Evolutionary conservation across 2,113 vertebrate species (phyloP).

Genomic region (Tretioscincus oriximinensis): DNA sequence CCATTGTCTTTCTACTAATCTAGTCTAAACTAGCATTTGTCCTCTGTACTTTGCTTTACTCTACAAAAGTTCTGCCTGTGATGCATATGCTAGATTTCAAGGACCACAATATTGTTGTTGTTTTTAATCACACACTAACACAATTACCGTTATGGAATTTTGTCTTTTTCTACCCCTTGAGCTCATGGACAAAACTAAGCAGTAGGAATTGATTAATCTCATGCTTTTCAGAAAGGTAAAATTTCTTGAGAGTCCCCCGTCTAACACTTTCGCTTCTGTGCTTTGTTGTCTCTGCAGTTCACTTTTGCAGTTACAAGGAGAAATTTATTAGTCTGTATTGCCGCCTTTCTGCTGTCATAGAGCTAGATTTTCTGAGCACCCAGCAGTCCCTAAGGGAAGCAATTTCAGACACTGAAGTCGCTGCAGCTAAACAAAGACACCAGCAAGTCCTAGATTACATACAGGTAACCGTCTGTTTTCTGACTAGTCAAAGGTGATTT

Average conservation of each 20-base stretch:
- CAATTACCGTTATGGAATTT: neutral
- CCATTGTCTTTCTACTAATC: neutral
- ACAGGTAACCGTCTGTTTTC: constrained; percentile 81
- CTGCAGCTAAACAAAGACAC: constrained; percentile 90
- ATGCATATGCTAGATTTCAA: neutral
- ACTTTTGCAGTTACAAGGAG: constrained; percentile 95
- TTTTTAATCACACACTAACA: too few relatives aligned
- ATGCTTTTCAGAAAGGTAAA: constrained; percentile 4
- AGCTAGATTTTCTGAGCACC: constrained; percentile 94
- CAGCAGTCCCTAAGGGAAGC: constrained; percentile 96
- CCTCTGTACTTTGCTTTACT: neutral
- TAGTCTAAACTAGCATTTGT: neutral
- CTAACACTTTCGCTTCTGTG: constrained; percentile 71
- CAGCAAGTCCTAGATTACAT: constrained; percentile 92
- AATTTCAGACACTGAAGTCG: constrained; percentile 91
- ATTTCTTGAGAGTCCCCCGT: constrained; percentile 65
- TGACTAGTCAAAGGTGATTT: constrained; percentile 56
- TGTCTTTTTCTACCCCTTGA: neutral
- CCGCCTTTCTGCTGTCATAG: constrained; percentile 92
- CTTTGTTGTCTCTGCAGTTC: constrained; percentile 82
- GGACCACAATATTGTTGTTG: neutral
- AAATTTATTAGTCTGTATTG: constrained; percentile 97
- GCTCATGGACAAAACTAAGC: neutral
- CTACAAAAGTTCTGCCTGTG: neutral
- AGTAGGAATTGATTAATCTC: neutral